Evolutionary conservation across 37 sponge, comb jelly and placozoan species (phyloP).

Genomic region (Sycon ciliatum): DNA sequence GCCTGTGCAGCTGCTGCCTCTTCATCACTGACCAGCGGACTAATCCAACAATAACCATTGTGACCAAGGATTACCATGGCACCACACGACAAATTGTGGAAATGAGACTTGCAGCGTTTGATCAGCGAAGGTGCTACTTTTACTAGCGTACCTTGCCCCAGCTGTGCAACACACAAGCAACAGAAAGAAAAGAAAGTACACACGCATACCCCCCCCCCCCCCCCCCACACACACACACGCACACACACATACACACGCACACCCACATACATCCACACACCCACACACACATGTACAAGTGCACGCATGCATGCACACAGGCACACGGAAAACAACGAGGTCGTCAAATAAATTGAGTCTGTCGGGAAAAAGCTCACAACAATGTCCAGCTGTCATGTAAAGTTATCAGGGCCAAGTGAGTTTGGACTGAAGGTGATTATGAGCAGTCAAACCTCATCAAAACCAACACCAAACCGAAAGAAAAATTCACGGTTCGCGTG

Average conservation of each 20-base stretch:
- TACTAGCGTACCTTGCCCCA: slow-evolving; percentile 61
- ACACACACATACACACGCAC: slow-evolving; percentile 11
- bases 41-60: slow-evolving; percentile 94
- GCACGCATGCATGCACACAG: neutral
- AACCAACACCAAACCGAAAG: too few species aligned
- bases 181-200: neutral
- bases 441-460: too few species aligned
- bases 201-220: neutral
- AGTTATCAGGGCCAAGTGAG: too few species aligned
- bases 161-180: slow-evolving; percentile 18
- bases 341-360: neutral
- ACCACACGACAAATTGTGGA: slow-evolving; percentile 84
- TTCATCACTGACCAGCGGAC: slow-evolving; percentile 55
- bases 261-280: slow-evolving; percentile 12
- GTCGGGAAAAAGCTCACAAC: too few species aligned
- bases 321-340: neutral
- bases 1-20: too few species aligned
- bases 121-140: slow-evolving; percentile 74
- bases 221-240: neutral
- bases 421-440: too few species aligned
- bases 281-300: too few species aligned
- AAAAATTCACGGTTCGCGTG: too few species aligned
- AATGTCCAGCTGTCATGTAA: too few species aligned
- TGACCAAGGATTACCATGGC: slow-evolving; percentile 89
- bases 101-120: slow-evolving; percentile 88